Evolutionary conservation across 2,113 vertebrate species (phyloP), one percentile per base, ranked within the genome.

Genomic region (Gambusia affinis): DNA sequence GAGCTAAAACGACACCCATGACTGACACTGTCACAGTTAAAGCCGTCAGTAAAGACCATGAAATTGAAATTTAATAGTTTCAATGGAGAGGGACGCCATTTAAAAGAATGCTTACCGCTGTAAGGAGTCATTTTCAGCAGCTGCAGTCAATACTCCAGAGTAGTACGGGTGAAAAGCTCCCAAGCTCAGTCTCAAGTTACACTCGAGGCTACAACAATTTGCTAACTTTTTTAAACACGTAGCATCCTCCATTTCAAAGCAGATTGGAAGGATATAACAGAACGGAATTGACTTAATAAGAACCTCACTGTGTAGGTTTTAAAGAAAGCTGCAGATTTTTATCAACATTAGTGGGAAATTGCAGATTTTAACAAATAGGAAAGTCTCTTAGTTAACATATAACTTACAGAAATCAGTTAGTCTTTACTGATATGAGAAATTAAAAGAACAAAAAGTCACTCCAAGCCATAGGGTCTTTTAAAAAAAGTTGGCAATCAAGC

Each of bases 121-220:
- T 22, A 2, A 77, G 67, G 61, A 64, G 44, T 66, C 73, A 30
- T 62, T 81, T 72, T 81, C 47, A 71, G 70, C 83, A 78, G 85
- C 88, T 87, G n/a, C 24, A 78, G 63, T 89, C 60, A 75, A 80
- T 74, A 81, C 76, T 29, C 70, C 75, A 69, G 64, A 73, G 76
- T 33, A 69, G 44, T 10, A 1, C 4, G 74, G 79, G 85, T 79
- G 78, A 77, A 77, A 88, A 75, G 65, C 69, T 31, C 60, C 57
- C 11, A 63, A 29, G 65, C 47, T 69, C 51, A 29, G 69, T 77
- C 83, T 89, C 66, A 64, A 67, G 73, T 86, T 88, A 73, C 75
- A 65, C 28, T 1, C 12, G 28, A 71, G 6, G 15, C 60, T 35
- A 78, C 77, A 68, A 74, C 65, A 79, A 70, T 42, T 29, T 28